Conservation (phyloP, 2,797 vertebrate genomes). For the Anguilla pacifica region DNA sequence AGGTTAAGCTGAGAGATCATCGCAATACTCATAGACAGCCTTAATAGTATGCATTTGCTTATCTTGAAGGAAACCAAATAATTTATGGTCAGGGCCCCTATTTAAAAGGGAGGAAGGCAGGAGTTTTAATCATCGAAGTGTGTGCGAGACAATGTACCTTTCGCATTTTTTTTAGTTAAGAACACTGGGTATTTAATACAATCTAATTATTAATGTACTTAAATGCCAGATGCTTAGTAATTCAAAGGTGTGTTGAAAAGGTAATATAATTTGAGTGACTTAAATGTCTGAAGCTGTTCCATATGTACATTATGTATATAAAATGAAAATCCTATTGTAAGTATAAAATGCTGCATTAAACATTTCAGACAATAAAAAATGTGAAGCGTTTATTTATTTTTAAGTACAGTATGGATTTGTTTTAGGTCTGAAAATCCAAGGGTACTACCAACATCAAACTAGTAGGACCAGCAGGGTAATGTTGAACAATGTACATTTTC, state of each 20-base stretch:
- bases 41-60: constrained; percentile 26
- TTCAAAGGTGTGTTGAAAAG: constrained; percentile 33
- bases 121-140: constrained; percentile 31
- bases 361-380: constrained; percentile 15
- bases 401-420: background rate
- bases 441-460: background rate
- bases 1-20: constrained; percentile 8
- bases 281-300: constrained; percentile 45
- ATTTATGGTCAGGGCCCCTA: constrained; percentile 13
- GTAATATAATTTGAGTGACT: constrained; percentile 35
- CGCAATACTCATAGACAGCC: constrained; percentile 16
- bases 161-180: constrained; percentile 36
- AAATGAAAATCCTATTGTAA: constrained; percentile 52
- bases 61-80: constrained; percentile 42
- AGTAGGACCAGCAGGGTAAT: background rate
- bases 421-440: background rate
- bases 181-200: constrained; percentile 59
- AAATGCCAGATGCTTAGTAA: constrained; percentile 32
- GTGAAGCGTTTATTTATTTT: too few relatives aligned
- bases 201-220: constrained; percentile 29
- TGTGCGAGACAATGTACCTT: constrained; percentile 34
- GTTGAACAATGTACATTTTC: background rate
- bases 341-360: constrained; percentile 65
- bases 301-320: constrained; percentile 69
- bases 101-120: constrained; percentile 5